A percentile compares a stretch with the other conserved stretches of the same genome.
These are phyloP conservation scores for Pomatostomus ruficeps DNA, from an alignment of 2,113 vertebrate genomes.

Conservation along the genomic window DNA sequence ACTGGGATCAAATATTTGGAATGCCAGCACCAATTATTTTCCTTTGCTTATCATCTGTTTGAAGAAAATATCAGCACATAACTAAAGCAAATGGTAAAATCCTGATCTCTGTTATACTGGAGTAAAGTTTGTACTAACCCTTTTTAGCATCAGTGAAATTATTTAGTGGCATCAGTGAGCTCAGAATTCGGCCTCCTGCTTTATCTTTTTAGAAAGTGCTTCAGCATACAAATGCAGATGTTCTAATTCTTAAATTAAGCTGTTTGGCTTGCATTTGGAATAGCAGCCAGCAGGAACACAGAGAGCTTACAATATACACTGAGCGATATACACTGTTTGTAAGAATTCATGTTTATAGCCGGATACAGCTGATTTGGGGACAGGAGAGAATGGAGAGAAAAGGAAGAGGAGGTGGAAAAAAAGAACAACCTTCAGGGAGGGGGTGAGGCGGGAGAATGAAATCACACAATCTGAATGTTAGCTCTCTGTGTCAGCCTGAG, in stretches of 20 bases:
- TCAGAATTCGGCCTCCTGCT: slow-evolving; percentile 33
- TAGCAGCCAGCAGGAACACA: background rate
- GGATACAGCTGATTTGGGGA: slow-evolving; percentile 13
- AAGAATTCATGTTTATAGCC: slow-evolving; percentile 7
- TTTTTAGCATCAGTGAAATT: background rate
- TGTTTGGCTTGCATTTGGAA: slow-evolving; percentile 23
- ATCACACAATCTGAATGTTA: background rate
- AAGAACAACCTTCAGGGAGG: background rate
- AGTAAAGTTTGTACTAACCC: background rate
- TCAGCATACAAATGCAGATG: slow-evolving; percentile 58
- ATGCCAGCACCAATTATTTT: background rate
- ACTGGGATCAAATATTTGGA: background rate
- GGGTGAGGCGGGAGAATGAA: background rate
- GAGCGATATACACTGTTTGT: background rate
- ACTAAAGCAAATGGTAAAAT: background rate
- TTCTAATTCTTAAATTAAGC: slow-evolving; percentile 40
- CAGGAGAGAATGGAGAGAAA: background rate
- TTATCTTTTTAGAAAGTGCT: slow-evolving; percentile 18
- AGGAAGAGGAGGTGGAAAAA: background rate
- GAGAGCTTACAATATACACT: background rate
- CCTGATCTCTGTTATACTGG: background rate
- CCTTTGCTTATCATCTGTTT: background rate
- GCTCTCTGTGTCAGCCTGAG: background rate
- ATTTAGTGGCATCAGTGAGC: background rate
- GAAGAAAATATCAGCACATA: background rate